Evolutionary conservation across 2,888 invertebrate species (phyloP).

Genomic region (Altica lythri): DNA sequence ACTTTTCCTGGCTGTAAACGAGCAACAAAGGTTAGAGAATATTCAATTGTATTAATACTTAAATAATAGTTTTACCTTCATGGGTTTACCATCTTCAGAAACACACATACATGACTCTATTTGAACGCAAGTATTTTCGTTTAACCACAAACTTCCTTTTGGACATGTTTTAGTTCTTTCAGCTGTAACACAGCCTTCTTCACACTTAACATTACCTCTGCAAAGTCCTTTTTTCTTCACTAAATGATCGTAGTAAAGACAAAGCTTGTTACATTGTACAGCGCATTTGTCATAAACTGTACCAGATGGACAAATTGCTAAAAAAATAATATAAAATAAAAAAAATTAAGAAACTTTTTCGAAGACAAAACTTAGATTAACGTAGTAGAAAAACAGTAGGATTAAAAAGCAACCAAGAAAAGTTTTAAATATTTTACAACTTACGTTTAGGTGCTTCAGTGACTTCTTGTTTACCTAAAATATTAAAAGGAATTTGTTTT

Average conservation of each 20-base stretch:
- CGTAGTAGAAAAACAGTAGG: not conserved
- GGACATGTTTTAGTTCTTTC: conserved; percentile 59
- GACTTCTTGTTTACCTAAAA: conserved; percentile 3
- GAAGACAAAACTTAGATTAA: not conserved
- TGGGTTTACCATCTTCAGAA: conserved; percentile 65
- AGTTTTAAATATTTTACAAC: not conserved
- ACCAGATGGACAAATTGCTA: conserved; percentile 54
- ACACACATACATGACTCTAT: conserved; percentile 77
- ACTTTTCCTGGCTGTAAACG: conserved; percentile 70
- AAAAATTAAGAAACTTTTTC: too few species aligned
- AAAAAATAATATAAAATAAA: conserved; percentile 11
- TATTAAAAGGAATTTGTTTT: not conserved
- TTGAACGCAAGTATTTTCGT: conserved; percentile 73
- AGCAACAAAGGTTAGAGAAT: not conserved
- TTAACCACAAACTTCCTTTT: conserved; percentile 69
- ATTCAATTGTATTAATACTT: not conserved
- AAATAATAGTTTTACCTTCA: conserved; percentile 62
- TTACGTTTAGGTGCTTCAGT: conserved; percentile 5
- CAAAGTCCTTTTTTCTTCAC: conserved; percentile 58
- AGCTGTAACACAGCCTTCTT: conserved; percentile 49
- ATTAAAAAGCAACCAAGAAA: not conserved
- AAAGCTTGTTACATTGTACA: conserved; percentile 72
- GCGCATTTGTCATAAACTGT: conserved; percentile 71
- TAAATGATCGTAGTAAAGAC: conserved; percentile 65
- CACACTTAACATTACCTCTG: conserved; percentile 54